A percentile compares a stretch with the other conserved stretches of the same genome.
Evolutionary conservation across 2,113 vertebrate species (phyloP).

Genomic region (Rhabdornis inornatus): DNA sequence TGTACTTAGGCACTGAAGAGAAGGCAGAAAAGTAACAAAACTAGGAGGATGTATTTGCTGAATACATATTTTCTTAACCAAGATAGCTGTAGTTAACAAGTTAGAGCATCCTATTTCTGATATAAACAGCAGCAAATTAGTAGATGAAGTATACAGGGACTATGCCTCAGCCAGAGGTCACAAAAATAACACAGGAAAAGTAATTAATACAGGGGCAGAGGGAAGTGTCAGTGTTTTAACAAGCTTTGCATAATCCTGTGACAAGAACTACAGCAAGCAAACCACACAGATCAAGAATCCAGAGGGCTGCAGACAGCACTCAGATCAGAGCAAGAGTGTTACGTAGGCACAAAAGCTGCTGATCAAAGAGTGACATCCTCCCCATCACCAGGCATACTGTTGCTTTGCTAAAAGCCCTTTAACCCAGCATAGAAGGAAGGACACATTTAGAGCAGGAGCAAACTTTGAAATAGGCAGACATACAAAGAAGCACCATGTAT

Average conservation of each 20-base stretch:
- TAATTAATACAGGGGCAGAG: neutral
- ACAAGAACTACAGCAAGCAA: slow-evolving; percentile 24
- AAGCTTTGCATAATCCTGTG: slow-evolving; percentile 29
- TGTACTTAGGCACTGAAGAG: neutral
- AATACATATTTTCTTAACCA: slow-evolving; percentile 1
- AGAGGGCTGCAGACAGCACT: neutral
- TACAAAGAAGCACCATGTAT: neutral
- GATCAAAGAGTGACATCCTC: neutral
- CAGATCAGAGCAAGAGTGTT: neutral
- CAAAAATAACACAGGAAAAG: slow-evolving; percentile 27
- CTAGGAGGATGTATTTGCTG: neutral
- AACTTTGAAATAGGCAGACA: neutral
- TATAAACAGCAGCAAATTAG: slow-evolving; percentile 12
- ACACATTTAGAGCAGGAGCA: neutral
- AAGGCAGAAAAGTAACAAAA: neutral
- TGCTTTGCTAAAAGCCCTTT: slow-evolving; percentile 2
- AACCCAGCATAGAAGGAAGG: neutral
- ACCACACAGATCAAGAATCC: neutral
- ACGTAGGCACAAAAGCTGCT: neutral
- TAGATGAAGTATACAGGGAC: neutral
- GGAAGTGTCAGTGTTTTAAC: neutral
- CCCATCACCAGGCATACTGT: fast-evolving
- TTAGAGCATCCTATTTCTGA: neutral
- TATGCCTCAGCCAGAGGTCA: slow-evolving; percentile 26
- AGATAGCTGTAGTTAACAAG: neutral